phyloP scores from a whole-genome alignment of 1,140 invertebrate genomes.

The Akabosia matsudoensis region DNA sequence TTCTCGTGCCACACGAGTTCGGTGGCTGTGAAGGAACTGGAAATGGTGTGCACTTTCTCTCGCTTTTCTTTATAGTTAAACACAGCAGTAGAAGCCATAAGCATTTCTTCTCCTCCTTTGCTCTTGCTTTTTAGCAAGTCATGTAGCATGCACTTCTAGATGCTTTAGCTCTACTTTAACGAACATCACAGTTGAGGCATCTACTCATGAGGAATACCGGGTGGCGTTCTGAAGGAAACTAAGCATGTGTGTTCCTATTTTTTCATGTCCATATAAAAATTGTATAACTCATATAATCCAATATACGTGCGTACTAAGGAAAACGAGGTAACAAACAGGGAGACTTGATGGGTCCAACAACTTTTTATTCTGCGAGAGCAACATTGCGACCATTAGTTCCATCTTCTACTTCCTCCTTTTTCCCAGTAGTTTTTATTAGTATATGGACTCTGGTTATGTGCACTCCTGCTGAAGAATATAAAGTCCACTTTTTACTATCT shows the following conservation, averaged over 20 bases:
- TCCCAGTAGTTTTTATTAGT: not conserved
- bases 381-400: too few species aligned
- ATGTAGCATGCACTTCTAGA: not conserved
- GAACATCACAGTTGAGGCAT: not conserved
- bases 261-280: not conserved
- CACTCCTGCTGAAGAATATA: not conserved
- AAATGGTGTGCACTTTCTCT: slow-evolving; percentile 7
- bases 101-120: too few species aligned
- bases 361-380: not conserved
- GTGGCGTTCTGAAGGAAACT: not conserved
- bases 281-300: not conserved
- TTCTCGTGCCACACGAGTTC: slow-evolving; percentile 10
- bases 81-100: not conserved
- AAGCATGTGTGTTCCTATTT: not conserved
- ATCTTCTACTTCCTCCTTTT: not conserved
- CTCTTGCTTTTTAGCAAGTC: too few species aligned
- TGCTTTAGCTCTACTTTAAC: too few species aligned
- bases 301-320: not conserved
- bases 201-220: not conserved
- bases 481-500: not conserved
- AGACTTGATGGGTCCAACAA: slow-evolving; percentile 7
- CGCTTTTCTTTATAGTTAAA: not conserved
- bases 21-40: slow-evolving; percentile 4
- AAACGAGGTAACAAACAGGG: not conserved
- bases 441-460: not conserved